Conservation (phyloP, 2,888 invertebrate species). For the Boloria euphrosyne region DNA sequence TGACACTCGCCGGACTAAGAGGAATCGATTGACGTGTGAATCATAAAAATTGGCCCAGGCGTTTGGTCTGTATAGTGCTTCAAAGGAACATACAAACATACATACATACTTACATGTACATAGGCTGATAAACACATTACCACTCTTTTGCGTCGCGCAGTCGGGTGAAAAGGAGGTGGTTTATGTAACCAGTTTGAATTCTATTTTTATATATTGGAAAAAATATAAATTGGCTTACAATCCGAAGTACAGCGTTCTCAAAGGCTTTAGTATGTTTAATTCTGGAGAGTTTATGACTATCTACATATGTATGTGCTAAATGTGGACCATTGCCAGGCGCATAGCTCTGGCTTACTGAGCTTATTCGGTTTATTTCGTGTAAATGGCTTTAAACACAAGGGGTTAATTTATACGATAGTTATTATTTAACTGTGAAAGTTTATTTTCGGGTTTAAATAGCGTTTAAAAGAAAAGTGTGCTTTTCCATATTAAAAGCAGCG, state of each 20-base stretch:
- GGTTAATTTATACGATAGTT: conserved; percentile 5
- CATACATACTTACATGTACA: too few relatives aligned
- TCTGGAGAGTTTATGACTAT: conserved; percentile 34
- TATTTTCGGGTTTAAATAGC: neutral
- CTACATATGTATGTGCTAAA: conserved; percentile 32
- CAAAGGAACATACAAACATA: too few relatives aligned
- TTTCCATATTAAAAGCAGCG: neutral
- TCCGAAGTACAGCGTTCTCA: neutral
- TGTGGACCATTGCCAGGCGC: conserved; percentile 48
- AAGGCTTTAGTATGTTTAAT: conserved; percentile 23
- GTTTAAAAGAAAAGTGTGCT: neutral
- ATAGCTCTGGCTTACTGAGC: conserved; percentile 42
- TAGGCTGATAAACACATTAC: too few relatives aligned
- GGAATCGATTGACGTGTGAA: too few relatives aligned
- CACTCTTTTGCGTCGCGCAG: too few relatives aligned
- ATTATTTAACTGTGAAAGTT: neutral
- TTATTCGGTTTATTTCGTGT: conserved; percentile 17
- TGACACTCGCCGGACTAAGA: too few relatives aligned
- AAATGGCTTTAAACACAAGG: conserved; percentile 10
- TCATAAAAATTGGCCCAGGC: too few relatives aligned
- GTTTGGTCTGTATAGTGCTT: too few relatives aligned
- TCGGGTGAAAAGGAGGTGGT: too few relatives aligned
- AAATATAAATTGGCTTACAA: neutral
- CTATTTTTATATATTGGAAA: neutral
- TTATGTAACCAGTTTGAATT: too few relatives aligned